Evolutionary conservation across 2,113 vertebrate genomes (phyloP).

Genomic region (Chauna torquata): DNA sequence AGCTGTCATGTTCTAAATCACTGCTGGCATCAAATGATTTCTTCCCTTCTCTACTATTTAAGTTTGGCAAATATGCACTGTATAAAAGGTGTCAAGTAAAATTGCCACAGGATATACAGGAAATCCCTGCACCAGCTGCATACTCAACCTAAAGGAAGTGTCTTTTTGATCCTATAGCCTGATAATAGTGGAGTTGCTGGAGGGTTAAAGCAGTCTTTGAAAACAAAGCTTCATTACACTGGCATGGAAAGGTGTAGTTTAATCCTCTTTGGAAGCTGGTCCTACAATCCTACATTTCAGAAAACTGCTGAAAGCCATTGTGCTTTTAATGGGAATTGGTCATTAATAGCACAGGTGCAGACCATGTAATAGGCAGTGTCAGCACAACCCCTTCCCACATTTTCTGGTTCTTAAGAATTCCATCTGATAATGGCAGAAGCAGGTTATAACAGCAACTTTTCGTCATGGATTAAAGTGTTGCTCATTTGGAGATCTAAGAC

Average conservation of each 20-base stretch:
- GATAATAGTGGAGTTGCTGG: constrained; percentile 42
- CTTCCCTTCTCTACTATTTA: not conserved
- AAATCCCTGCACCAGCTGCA: constrained; percentile 67
- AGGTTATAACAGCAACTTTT: constrained; percentile 33
- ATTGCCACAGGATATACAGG: constrained; percentile 60
- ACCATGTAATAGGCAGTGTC: not conserved
- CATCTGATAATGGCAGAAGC: not conserved
- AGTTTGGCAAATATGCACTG: constrained; percentile 24
- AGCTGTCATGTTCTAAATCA: constrained; percentile 48
- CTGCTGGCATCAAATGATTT: not conserved
- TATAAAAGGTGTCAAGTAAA: constrained; percentile 60
- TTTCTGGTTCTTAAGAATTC: constrained; percentile 25
- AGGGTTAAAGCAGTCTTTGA: constrained; percentile 43
- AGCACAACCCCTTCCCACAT: not conserved
- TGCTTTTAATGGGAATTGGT: constrained; percentile 4
- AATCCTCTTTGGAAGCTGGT: constrained; percentile 47
- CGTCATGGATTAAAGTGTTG: not conserved
- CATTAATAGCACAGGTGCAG: constrained; percentile 39
- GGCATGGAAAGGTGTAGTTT: constrained; percentile 19
- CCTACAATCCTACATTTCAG: not conserved
- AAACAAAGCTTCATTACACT: constrained; percentile 38
- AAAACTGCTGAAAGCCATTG: constrained; percentile 37
- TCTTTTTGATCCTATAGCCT: constrained; percentile 48
- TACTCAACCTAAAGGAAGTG: constrained; percentile 40
- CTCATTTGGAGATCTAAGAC: not conserved